A percentile compares a stretch with the other conserved stretches of the same genome.
Evolutionary conservation across 2,888 invertebrate genomes (phyloP).

Genomic region (Thyatira batis): DNA sequence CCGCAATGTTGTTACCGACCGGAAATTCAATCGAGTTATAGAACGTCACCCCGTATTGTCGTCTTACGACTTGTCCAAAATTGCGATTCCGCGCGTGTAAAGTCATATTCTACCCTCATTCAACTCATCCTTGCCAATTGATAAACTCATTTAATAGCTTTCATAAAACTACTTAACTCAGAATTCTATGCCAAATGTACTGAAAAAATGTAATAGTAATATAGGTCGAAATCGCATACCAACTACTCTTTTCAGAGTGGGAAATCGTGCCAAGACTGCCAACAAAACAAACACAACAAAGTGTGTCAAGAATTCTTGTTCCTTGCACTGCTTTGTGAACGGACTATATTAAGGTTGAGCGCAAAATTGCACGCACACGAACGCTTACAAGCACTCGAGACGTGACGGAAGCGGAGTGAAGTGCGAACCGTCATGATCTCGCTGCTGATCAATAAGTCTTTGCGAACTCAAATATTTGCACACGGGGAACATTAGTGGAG

Average conservation of each 20-base stretch:
- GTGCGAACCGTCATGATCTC: slow-evolving; percentile 64
- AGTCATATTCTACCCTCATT: background rate
- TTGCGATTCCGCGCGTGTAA: slow-evolving; percentile 14
- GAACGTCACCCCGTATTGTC: slow-evolving; percentile 42
- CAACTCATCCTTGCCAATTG: background rate
- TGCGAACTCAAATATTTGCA: slow-evolving; percentile 75
- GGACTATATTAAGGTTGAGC: slow-evolving; percentile 7
- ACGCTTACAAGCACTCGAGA: slow-evolving; percentile 69
- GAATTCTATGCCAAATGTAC: too few species aligned
- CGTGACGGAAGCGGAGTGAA: slow-evolving; percentile 68
- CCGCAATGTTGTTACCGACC: slow-evolving; percentile 67
- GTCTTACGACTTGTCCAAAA: slow-evolving; percentile 38
- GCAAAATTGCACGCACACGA: slow-evolving; percentile 47
- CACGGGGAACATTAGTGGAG: slow-evolving; percentile 68
- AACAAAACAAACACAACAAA: slow-evolving; percentile 3
- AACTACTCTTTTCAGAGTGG: background rate
- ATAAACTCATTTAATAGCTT: background rate
- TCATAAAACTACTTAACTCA: too few species aligned
- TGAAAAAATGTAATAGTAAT: background rate
- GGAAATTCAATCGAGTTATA: slow-evolving; percentile 77
- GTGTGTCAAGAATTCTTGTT: slow-evolving; percentile 21
- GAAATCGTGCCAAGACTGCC: background rate
- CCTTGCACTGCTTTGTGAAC: slow-evolving; percentile 7
- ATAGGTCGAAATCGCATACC: background rate
- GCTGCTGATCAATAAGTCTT: slow-evolving; percentile 74